A percentile compares a stretch with the other conserved stretches of the same genome.
Evolutionary conservation across 2,113 vertebrate species (phyloP).

Genomic region (Meles meles): DNA sequence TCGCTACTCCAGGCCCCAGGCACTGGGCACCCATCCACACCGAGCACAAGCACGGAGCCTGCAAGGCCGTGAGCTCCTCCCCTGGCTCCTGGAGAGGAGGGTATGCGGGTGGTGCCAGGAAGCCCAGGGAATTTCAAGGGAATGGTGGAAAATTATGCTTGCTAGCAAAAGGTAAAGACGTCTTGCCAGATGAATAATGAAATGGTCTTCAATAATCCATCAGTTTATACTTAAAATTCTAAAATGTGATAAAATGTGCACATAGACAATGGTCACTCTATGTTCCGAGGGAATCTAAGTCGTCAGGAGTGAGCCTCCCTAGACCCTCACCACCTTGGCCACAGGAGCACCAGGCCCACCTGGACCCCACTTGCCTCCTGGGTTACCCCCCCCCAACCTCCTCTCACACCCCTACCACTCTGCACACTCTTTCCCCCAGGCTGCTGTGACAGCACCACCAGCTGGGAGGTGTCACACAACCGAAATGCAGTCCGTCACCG

Average conservation of each 20-base stretch:
- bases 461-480: not conserved
- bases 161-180: not conserved
- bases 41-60: not conserved
- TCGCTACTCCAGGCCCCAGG: not conserved
- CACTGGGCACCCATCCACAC: not conserved
- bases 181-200: slow-evolving; percentile 41
- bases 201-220: slow-evolving; percentile 62
- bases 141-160: not conserved
- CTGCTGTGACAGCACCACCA: not conserved
- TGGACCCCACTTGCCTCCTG: rapidly evolving
- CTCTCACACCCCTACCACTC: not conserved
- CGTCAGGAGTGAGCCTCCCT: not conserved
- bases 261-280: not conserved
- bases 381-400: not conserved
- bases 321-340: not conserved
- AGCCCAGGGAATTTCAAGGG: not conserved
- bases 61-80: rapidly evolving
- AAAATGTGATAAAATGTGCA: slow-evolving; percentile 1
- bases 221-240: slow-evolving; percentile 43
- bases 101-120: not conserved
- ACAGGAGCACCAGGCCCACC: not conserved
- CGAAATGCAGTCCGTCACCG: not conserved
- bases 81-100: not conserved
- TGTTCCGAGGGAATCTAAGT: not conserved
- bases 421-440: rapidly evolving